Evolutionary conservation across 2,888 invertebrate species (phyloP).

Genomic region (Lasioglossum vierecki): DNA sequence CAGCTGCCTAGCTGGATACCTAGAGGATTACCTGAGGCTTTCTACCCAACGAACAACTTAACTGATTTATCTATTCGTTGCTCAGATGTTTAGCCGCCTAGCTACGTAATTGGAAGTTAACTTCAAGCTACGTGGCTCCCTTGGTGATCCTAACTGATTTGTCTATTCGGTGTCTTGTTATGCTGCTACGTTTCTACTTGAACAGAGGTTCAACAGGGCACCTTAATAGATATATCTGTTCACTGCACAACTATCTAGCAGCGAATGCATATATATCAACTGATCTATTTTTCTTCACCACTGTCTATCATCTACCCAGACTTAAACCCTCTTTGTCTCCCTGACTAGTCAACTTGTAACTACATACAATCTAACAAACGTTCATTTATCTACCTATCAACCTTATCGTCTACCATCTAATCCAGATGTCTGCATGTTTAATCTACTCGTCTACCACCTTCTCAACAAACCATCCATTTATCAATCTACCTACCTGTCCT

Average conservation of each 20-base stretch:
- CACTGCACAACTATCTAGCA: not conserved
- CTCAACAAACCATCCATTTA: not conserved
- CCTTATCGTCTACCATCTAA: not conserved
- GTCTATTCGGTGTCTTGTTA: not conserved
- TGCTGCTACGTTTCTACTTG: not conserved
- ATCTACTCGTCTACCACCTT: not conserved
- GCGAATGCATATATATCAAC: not conserved
- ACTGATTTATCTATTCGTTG: not conserved
- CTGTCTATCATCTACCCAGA: not conserved
- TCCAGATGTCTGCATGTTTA: not conserved
- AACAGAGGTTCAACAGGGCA: not conserved
- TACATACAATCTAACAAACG: not conserved
- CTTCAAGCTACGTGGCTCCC: conserved; percentile 15
- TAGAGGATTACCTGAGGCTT: not conserved
- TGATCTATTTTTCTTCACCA: not conserved
- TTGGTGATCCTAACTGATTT: conserved; percentile 1
- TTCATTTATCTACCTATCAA: not conserved
- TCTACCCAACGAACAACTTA: not conserved
- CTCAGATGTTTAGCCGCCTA: not conserved
- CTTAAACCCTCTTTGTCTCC: not conserved
- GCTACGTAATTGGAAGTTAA: not conserved
- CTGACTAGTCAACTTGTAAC: not conserved
- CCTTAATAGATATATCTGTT: conserved; percentile 8
- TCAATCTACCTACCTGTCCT: not conserved
- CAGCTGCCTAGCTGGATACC: not conserved